Percentiles rank a stretch among this genome's conserved stretches.
phyloP scores from a whole-genome alignment of 2,888 invertebrate species.

The Drosophila leonis region DNA sequence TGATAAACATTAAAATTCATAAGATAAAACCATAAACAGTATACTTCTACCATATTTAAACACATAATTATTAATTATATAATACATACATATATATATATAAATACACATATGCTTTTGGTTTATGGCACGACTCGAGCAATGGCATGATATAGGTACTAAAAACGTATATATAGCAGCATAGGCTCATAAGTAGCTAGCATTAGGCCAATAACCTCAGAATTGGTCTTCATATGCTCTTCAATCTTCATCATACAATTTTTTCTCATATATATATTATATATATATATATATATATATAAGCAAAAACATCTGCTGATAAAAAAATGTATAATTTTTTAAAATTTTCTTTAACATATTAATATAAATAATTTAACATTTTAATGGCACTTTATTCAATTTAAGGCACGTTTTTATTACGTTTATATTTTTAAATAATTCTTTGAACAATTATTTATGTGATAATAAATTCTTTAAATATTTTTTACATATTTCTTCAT shows the following conservation, averaged over 20 bases:
- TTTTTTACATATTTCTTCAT: too few species aligned
- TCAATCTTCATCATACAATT: conserved; percentile 24
- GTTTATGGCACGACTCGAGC: conserved; percentile 40
- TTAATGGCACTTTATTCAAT: too few species aligned
- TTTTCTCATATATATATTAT: conserved; percentile 16
- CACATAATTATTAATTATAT: conserved; percentile 23
- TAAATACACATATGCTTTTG: conserved; percentile 34
- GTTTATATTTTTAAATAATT: not conserved
- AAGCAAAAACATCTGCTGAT: conserved; percentile 3
- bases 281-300: not conserved
- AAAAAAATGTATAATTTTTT: too few species aligned
- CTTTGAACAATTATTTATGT: too few species aligned
- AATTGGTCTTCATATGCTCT: conserved; percentile 71
- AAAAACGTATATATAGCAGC: conserved; percentile 30
- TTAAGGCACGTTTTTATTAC: conserved; percentile 1
- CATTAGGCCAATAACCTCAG: conserved; percentile 75
- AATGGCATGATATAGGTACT: conserved; percentile 64
- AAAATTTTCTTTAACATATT: too few species aligned
- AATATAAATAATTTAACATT: too few species aligned
- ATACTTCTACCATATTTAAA: conserved; percentile 19
- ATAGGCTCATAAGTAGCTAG: conserved; percentile 56
- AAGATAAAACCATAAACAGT: not conserved
- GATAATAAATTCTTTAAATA: too few species aligned
- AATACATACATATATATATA: not conserved
- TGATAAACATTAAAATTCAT: conserved; percentile 48